Conservation (phyloP, 64 coral and sea anemone species). For the Montipora efflorescens region DNA sequence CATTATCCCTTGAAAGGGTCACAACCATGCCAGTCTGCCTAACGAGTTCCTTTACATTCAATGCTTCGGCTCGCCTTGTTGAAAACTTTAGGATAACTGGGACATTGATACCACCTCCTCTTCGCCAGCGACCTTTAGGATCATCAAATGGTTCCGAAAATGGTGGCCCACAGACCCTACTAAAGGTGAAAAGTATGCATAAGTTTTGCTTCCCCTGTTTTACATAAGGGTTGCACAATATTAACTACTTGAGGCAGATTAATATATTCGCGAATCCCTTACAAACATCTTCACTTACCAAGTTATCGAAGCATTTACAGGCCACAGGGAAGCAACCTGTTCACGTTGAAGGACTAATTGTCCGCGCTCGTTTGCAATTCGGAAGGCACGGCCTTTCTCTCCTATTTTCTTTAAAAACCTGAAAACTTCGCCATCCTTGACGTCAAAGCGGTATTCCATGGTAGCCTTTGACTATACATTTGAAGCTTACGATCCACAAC, state of each 20-base stretch:
- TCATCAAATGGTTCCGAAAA: background rate
- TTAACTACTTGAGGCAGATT: too few species aligned
- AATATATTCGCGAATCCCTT: too few species aligned
- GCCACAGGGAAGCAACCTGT: conserved; percentile 1
- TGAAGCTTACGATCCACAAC: too few species aligned
- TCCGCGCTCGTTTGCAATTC: background rate
- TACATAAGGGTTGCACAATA: too few species aligned
- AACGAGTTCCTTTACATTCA: too few species aligned
- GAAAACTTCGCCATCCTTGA: too few species aligned
- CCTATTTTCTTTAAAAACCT: background rate
- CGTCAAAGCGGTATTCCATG: too few species aligned
- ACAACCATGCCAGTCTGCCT: too few species aligned
- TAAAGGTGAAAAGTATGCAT: background rate
- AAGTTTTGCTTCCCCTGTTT: too few species aligned
- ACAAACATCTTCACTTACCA: background rate
- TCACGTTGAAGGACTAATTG: conserved; percentile 43
- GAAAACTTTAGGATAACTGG: background rate
- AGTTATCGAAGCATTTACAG: background rate
- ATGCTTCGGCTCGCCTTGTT: too few species aligned
- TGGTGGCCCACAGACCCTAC: background rate
- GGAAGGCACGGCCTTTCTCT: conserved; percentile 26
- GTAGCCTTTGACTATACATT: background rate
- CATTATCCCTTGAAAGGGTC: too few species aligned
- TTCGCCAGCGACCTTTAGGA: conserved; percentile 27
- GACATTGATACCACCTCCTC: conserved; percentile 10